A percentile compares a stretch with the other conserved stretches of the same genome.
Evolutionary conservation across 23 tunicate genomes (phyloP).

Genomic region (Halocynthia aurantium): DNA sequence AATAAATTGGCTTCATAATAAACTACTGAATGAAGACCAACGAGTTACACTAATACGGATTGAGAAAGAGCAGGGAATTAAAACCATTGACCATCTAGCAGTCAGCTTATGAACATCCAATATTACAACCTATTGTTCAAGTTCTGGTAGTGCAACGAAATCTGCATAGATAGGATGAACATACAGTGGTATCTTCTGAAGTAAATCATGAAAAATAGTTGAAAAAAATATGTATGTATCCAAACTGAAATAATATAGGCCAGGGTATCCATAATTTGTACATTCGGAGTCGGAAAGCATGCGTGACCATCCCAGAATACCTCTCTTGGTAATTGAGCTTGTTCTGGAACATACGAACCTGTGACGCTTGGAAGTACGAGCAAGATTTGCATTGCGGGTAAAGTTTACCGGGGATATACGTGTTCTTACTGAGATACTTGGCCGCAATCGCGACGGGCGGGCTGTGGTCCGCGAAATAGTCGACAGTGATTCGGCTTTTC

Average conservation of each 20-base stretch:
- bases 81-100: too few relatives aligned
- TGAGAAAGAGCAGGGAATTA: too few relatives aligned
- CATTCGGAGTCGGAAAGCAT: slow-evolving; percentile 31
- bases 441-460: slow-evolving; percentile 63
- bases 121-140: too few relatives aligned
- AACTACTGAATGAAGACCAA: too few relatives aligned
- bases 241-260: slow-evolving; percentile 37
- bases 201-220: too few relatives aligned
- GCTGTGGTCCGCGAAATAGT: slow-evolving; percentile 76
- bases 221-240: background rate
- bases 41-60: too few relatives aligned
- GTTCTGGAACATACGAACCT: slow-evolving; percentile 31
- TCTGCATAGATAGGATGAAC: too few relatives aligned
- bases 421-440: slow-evolving; percentile 6
- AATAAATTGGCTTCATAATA: too few relatives aligned
- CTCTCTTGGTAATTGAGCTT: background rate
- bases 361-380: slow-evolving; percentile 58
- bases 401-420: slow-evolving; percentile 3
- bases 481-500: slow-evolving; percentile 12
- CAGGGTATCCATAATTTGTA: slow-evolving; percentile 78
- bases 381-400: slow-evolving; percentile 77
- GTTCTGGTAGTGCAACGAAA: too few relatives aligned
- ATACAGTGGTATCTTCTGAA: too few relatives aligned
- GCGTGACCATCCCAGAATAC: slow-evolving; percentile 36
- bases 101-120: too few relatives aligned